These are phyloP conservation scores for Hipparchia sbordonii DNA, from an alignment of 2,888 invertebrate genomes.

Conservation along the genomic window DNA sequence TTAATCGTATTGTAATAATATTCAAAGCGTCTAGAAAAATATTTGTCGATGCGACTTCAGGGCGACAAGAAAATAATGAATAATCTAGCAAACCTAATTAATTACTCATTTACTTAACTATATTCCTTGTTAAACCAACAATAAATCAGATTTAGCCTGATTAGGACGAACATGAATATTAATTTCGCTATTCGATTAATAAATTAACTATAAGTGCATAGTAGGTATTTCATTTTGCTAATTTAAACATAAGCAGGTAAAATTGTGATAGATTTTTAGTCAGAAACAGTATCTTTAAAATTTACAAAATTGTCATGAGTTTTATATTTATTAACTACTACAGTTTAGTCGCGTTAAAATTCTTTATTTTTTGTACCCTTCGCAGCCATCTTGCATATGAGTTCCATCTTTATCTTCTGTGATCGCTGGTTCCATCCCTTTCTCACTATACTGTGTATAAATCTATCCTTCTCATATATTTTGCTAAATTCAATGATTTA, in stretches of 20 bases:
- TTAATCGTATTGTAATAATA: background rate
- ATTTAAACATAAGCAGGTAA: too few species aligned
- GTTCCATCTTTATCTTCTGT: too few species aligned
- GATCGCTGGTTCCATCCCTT: too few species aligned
- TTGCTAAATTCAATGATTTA: background rate
- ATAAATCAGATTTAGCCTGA: conserved; percentile 13
- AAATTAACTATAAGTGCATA: conserved; percentile 2
- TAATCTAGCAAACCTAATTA: conserved; percentile 9
- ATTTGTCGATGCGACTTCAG: background rate
- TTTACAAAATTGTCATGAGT: too few species aligned
- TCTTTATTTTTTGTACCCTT: too few species aligned
- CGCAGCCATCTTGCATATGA: too few species aligned
- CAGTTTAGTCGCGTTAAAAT: too few species aligned
- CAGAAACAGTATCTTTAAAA: too few species aligned
- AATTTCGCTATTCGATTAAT: conserved; percentile 22
- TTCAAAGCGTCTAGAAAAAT: background rate
- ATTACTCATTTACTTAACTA: conserved; percentile 11
- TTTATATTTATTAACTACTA: too few species aligned
- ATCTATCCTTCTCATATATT: too few species aligned
- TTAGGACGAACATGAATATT: conserved; percentile 9
- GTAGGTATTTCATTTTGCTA: background rate
- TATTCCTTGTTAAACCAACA: conserved; percentile 14
- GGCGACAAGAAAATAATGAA: conserved; percentile 11
- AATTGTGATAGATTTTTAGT: too few species aligned
- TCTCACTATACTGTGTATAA: too few species aligned